These are phyloP conservation scores for Somateria mollissima DNA, from an alignment of 2,797 vertebrate species.

Conservation along the genomic window DNA sequence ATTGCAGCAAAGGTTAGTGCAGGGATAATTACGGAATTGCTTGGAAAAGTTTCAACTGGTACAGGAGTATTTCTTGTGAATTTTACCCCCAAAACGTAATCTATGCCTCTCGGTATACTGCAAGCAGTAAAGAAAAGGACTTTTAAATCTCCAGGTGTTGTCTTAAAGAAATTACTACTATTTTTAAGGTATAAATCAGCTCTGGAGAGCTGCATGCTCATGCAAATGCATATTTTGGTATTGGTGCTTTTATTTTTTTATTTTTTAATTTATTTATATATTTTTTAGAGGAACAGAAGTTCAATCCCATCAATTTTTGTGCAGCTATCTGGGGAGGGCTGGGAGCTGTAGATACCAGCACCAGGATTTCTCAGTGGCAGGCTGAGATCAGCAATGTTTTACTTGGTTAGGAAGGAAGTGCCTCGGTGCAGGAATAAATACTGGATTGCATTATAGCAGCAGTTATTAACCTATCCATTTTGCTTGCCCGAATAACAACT, in stretches of 20 bases:
- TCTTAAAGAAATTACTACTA: not conserved
- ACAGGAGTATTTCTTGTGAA: not conserved
- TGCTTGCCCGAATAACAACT: not conserved
- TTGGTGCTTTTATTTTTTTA: not conserved
- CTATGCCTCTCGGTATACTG: not conserved
- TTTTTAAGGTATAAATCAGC: not conserved
- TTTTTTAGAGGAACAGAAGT: accelerated
- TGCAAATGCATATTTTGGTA: not conserved
- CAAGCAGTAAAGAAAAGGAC: not conserved
- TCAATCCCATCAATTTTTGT: not conserved
- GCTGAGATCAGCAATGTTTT: not conserved
- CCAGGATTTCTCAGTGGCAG: not conserved
- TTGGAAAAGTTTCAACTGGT: not conserved
- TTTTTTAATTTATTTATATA: too few relatives aligned
- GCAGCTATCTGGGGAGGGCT: not conserved
- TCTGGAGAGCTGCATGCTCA: not conserved
- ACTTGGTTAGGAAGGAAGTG: not conserved
- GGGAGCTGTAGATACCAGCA: not conserved
- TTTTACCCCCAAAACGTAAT: not conserved
- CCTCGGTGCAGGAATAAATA: not conserved
- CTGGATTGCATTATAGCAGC: not conserved
- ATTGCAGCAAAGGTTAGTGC: not conserved
- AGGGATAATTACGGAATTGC: not conserved
- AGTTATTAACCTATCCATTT: not conserved
- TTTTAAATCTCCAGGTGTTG: not conserved